Base-by-base conservation (phyloP, 2,797 vertebrate species). In the Xenops minutus region DNA sequence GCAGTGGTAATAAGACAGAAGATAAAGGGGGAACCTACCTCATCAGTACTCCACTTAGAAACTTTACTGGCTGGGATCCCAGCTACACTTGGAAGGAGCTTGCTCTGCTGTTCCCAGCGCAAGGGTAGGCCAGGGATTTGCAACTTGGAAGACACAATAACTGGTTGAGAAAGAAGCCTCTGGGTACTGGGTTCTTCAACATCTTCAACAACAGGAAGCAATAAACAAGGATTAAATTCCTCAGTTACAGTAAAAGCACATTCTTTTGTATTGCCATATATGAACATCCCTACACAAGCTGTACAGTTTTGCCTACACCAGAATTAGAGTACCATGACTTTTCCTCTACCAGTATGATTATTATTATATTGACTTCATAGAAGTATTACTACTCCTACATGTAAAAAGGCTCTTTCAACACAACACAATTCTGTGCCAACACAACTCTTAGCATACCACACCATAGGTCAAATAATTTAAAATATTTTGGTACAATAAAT, bases 51-150 rank as follows among this genome's bases (percentile, higher is more conserved):
- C 98, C 98, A 98, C 41, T 98, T 98, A n/a, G 98, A 98, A 91
- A 99, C 98, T 96, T 97, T 98, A 92, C 98, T 98, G 81, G 98
- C 98, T 67, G 98, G 98, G 94, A 99, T 98, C 51, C 98, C 98
- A 17, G 98, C 98, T 29, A 99, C 98, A 6, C 98, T 98, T 37
- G 98, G 98, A 74, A 99, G 98, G 52, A 99, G 98, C 73, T 99
- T 98, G 97, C 98, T 98, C 83, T 99, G 98, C 90, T 98, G 98
- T 83, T 98, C 98, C 98, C 98, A 98, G 93, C 98, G 98, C 90
- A 98, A 94, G 20, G 98, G 98, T 46, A 98, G 96, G 76, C 98
- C 98, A 37, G 98, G 98, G 66, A 98, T 97, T 14, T 98, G 98
- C 24, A 98, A 79, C 72, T 98, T 98, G 58, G 98, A 98, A 75